A percentile compares a stretch with the other conserved stretches of the same genome.
Evolutionary conservation across 2,797 vertebrate species (phyloP).

Genomic region (Sebastiscus albofasciatus): DNA sequence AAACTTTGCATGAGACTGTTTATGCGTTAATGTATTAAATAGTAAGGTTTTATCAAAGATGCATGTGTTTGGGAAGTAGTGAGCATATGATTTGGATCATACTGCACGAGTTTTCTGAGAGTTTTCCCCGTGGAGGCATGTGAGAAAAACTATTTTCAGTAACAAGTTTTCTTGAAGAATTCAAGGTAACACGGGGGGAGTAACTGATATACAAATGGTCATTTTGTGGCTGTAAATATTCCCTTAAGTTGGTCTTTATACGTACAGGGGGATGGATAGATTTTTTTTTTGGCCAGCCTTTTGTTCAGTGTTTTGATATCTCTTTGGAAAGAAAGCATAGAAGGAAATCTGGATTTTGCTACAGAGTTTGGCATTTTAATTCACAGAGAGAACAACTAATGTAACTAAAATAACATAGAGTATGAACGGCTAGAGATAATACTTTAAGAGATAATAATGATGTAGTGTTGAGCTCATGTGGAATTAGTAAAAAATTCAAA

Average conservation of each 20-base stretch:
- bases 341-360: neutral
- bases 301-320: slow-evolving; percentile 24
- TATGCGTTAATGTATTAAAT: too few species aligned
- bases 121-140: neutral
- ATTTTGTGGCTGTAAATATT: neutral
- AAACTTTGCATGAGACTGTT: neutral
- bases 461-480: neutral
- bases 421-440: neutral
- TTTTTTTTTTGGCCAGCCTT: slow-evolving; percentile 31
- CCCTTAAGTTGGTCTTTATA: neutral
- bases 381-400: neutral
- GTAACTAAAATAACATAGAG: neutral
- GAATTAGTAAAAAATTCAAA: neutral
- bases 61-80: too few species aligned
- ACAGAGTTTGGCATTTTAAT: neutral
- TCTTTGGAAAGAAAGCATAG: neutral
- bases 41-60: too few species aligned
- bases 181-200: neutral
- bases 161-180: too few species aligned
- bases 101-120: too few species aligned
- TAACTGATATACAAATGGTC: neutral
- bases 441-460: neutral
- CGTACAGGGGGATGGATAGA: neutral
- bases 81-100: too few species aligned
- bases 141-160: too few species aligned